These are phyloP conservation scores for Odontophorus gujanensis DNA, from an alignment of 2,113 vertebrate genomes.

Conservation along the genomic window DNA sequence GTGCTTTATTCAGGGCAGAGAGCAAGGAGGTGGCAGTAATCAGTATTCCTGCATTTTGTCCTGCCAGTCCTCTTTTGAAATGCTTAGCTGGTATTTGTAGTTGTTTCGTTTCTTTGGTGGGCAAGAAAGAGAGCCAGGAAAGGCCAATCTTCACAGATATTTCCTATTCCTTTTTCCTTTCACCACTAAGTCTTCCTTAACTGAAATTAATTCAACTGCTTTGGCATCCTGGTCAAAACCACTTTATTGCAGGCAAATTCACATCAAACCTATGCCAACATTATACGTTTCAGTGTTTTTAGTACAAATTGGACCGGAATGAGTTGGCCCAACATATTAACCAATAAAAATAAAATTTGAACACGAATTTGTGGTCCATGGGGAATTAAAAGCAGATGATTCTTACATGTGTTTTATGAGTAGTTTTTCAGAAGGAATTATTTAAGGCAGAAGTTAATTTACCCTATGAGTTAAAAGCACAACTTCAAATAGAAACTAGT, in stretches of 20 bases:
- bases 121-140: neutral
- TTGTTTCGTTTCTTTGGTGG: neutral
- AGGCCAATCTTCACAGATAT: neutral
- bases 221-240: slow-evolving; percentile 30
- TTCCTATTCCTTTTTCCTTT: slow-evolving; percentile 24
- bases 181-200: neutral
- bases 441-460: slow-evolving; percentile 31
- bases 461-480: neutral
- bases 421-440: neutral
- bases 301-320: slow-evolving; percentile 38
- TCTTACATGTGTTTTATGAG: neutral
- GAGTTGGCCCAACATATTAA: neutral
- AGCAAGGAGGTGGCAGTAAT: neutral
- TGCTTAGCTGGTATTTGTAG: neutral
- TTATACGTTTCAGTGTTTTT: slow-evolving; percentile 7
- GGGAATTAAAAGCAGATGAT: slow-evolving; percentile 20
- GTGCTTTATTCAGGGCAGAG: neutral
- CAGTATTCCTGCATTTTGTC: neutral
- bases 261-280: neutral
- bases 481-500: neutral
- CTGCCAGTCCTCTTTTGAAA: neutral
- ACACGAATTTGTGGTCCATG: neutral
- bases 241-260: slow-evolving; percentile 38
- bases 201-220: slow-evolving; percentile 27
- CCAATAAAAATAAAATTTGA: slow-evolving; percentile 30